phyloP scores from a whole-genome alignment of 2,797 vertebrate genomes.

The Phylloscopus collybita region DNA sequence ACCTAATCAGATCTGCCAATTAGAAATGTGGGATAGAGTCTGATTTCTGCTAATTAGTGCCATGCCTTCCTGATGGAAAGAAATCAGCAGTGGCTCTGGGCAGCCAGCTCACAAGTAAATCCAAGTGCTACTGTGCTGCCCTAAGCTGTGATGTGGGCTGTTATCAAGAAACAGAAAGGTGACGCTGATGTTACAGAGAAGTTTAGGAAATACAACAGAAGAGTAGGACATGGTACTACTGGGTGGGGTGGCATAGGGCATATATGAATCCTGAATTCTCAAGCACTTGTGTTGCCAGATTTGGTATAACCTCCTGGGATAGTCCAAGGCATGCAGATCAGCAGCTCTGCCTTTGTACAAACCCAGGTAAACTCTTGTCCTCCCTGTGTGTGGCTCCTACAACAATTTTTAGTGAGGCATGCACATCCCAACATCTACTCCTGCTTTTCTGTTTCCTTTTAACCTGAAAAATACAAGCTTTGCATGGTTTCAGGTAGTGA shows the following conservation, averaged over 20 bases:
- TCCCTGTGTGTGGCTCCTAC: not conserved
- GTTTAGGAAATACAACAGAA: not conserved
- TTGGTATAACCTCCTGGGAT: not conserved
- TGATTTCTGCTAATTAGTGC: not conserved
- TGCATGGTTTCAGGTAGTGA: not conserved
- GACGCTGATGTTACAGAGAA: not conserved
- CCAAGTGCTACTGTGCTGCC: not conserved
- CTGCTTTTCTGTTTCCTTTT: not conserved
- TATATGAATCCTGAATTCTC: not conserved
- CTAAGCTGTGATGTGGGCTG: not conserved
- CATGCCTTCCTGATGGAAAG: not conserved
- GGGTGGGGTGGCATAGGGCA: no score
- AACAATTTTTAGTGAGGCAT: not conserved
- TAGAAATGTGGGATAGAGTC: not conserved
- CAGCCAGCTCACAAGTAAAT: not conserved
- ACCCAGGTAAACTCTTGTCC: not conserved
- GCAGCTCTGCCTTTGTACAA: not conserved
- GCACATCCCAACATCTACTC: not conserved
- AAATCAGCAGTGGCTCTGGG: not conserved
- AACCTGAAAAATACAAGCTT: not conserved
- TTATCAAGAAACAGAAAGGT: not conserved
- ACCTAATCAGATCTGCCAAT: not conserved
- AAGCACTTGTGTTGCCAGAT: not conserved
- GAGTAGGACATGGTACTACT: not conserved
- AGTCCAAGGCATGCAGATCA: not conserved